A percentile compares a stretch with the other conserved stretches of the same genome.
Evolutionary conservation across 2,888 invertebrate genomes (phyloP).

Genomic region (Drosophila eohydei): DNA sequence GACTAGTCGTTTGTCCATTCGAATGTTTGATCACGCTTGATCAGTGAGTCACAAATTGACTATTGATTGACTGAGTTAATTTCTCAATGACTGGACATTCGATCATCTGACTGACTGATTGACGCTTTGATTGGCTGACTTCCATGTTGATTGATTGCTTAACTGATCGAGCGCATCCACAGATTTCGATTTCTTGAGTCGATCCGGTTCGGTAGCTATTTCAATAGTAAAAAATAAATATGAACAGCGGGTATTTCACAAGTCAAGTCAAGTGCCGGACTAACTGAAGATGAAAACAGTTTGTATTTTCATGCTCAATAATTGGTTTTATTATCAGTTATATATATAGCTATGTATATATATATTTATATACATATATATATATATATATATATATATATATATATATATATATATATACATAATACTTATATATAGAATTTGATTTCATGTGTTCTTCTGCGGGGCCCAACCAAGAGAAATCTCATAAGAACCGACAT

Average conservation of each 20-base stretch:
- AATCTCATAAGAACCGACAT: not conserved
- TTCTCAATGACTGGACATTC: too few species aligned
- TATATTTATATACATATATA: not conserved
- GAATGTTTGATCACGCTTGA: too few species aligned
- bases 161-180: not conserved
- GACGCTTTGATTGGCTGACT: not conserved
- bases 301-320: not conserved
- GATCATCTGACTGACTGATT: not conserved
- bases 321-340: conserved; percentile 10
- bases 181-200: not conserved
- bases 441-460: not conserved
- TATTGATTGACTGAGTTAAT: not conserved
- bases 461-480: not conserved
- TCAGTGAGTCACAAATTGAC: too few species aligned
- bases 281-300: conserved; percentile 7
- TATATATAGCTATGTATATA: not conserved
- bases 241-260: conserved; percentile 1
- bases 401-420: not conserved
- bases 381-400: not conserved
- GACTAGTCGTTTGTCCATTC: too few species aligned
- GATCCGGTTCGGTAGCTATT: not conserved
- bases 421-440: not conserved
- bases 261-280: not conserved
- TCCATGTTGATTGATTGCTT: too few species aligned
- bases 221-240: not conserved